Evolutionary conservation across 2,888 invertebrate genomes (phyloP).

Genomic region (Oscheius sp.): DNA sequence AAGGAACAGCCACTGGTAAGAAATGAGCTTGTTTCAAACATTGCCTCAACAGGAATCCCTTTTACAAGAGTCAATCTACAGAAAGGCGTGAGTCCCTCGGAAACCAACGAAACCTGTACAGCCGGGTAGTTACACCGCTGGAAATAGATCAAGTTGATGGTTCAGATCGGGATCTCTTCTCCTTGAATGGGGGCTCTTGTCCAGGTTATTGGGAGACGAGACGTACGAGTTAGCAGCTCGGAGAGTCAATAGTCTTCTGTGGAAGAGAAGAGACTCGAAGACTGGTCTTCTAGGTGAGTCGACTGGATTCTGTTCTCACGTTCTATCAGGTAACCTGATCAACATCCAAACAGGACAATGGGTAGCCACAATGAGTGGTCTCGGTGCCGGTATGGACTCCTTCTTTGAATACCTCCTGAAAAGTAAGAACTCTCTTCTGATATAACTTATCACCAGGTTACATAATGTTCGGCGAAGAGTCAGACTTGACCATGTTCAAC

Average conservation of each 20-base stretch:
- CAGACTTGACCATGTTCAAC: slow-evolving; percentile 78
- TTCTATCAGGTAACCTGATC: slow-evolving; percentile 78
- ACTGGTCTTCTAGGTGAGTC: slow-evolving; percentile 78
- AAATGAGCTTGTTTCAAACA: background rate
- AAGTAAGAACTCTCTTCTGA: background rate
- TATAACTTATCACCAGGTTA: slow-evolving; percentile 73
- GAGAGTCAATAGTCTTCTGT: slow-evolving; percentile 77
- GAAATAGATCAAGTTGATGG: too few relatives aligned
- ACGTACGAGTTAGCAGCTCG: slow-evolving; percentile 79
- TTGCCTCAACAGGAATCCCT: slow-evolving; percentile 59
- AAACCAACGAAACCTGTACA: slow-evolving; percentile 79
- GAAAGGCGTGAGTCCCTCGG: slow-evolving; percentile 76
- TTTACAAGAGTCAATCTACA: slow-evolving; percentile 77
- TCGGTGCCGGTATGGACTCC: slow-evolving; percentile 80
- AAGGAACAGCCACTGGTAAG: slow-evolving; percentile 77
- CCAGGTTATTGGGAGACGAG: slow-evolving; percentile 77
- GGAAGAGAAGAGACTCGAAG: slow-evolving; percentile 77
- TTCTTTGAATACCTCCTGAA: slow-evolving; percentile 80
- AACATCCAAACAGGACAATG: slow-evolving; percentile 80
- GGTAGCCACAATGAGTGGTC: slow-evolving; percentile 78
- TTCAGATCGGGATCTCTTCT: slow-evolving; percentile 75
- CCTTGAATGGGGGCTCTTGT: slow-evolving; percentile 78
- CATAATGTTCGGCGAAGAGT: slow-evolving; percentile 79
- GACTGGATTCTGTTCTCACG: background rate
- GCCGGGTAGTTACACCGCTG: slow-evolving; percentile 74